These are phyloP conservation scores for Telmatochromis sp. DNA, from an alignment of 2,113 vertebrate genomes.

Conservation along the genomic window DNA sequence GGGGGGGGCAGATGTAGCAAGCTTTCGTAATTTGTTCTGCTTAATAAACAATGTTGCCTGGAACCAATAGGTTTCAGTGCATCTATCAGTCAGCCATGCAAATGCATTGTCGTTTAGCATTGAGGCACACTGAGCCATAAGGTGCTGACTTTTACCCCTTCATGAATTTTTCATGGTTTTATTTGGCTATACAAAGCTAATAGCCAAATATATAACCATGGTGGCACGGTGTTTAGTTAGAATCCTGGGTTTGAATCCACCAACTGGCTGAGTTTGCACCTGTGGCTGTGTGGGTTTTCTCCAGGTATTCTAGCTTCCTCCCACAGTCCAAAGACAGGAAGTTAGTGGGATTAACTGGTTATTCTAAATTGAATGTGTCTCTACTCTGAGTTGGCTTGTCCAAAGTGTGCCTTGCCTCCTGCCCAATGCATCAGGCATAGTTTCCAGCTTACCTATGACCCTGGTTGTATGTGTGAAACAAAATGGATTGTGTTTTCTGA, in stretches of 20 bases:
- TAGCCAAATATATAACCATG: not conserved
- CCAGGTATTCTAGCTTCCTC: not conserved
- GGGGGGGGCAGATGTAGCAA: conserved; percentile 26
- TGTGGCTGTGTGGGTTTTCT: not conserved
- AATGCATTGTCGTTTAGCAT: not conserved
- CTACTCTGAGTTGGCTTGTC: not conserved
- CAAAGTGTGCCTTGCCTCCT: not conserved
- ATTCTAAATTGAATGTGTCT: not conserved
- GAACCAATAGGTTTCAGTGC: conserved; percentile 27
- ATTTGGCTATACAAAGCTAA: not conserved
- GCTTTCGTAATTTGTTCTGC: conserved; percentile 57
- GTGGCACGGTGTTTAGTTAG: not conserved
- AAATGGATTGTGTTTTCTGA: not conserved
- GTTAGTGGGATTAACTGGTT: not conserved
- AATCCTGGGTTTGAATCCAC: not conserved
- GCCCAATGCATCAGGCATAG: not conserved
- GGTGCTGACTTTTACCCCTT: not conserved
- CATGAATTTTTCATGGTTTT: not conserved
- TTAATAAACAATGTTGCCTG: conserved; percentile 53
- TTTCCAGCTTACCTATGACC: not conserved
- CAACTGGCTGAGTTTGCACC: not conserved
- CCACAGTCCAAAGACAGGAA: not conserved
- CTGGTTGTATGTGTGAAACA: not conserved
- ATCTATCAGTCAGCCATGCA: conserved; percentile 31
- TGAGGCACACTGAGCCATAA: not conserved